Conservation (phyloP, 1,140 invertebrate genomes). For the Drosophila elegans region DNA sequence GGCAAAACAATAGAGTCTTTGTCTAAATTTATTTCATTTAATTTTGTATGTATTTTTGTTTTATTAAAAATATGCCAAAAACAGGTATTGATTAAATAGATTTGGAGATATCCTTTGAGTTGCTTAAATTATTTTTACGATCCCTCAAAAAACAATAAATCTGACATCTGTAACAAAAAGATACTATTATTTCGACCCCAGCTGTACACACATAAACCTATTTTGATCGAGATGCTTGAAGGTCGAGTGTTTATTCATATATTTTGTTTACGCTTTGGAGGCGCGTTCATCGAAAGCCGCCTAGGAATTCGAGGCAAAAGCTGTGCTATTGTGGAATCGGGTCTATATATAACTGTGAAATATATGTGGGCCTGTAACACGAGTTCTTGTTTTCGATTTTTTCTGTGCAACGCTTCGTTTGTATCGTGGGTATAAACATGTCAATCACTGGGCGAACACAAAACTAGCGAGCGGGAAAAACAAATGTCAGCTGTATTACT, state of each 20-base stretch:
- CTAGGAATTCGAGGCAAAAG: slow-evolving; percentile 35
- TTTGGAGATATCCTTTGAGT: too few relatives aligned
- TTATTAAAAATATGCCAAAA: too few relatives aligned
- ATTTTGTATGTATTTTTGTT: too few relatives aligned
- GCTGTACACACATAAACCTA: slow-evolving; percentile 9
- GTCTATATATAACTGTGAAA: slow-evolving; percentile 24
- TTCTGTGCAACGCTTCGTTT: slow-evolving; percentile 47
- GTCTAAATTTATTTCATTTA: too few relatives aligned
- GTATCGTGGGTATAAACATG: slow-evolving; percentile 56
- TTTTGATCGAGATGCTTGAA: slow-evolving; percentile 40
- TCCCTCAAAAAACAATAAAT: too few relatives aligned
- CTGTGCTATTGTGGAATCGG: slow-evolving; percentile 27
- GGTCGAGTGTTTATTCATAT: slow-evolving; percentile 38
- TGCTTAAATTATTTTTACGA: too few relatives aligned
- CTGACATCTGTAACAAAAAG: neutral
- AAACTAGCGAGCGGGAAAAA: slow-evolving; percentile 37
- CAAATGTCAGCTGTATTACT: slow-evolving; percentile 47
- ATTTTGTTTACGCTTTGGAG: slow-evolving; percentile 46
- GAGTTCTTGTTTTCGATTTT: slow-evolving; percentile 29
- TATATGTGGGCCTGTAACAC: slow-evolving; percentile 21
- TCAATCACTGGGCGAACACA: slow-evolving; percentile 41
- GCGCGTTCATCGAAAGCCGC: slow-evolving; percentile 35
- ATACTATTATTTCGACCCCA: slow-evolving; percentile 2
- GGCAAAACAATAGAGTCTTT: neutral
- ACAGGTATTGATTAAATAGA: too few relatives aligned